These are phyloP conservation scores for Ciconia maguari DNA, from an alignment of 2,113 vertebrate species.

Conservation along the genomic window DNA sequence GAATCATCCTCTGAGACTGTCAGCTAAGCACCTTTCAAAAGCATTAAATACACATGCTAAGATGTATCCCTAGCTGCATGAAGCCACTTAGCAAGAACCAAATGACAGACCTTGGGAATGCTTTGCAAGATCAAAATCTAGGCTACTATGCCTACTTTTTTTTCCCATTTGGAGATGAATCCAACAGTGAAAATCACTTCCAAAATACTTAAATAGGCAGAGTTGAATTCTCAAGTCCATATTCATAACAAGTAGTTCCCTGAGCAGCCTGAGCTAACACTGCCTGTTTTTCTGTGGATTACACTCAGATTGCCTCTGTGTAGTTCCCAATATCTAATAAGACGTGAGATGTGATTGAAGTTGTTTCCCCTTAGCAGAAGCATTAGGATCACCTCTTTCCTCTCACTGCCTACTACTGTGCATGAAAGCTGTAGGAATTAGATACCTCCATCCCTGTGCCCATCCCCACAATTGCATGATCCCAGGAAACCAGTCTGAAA, in stretches of 20 bases:
- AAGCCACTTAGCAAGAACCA: slow-evolving; percentile 5
- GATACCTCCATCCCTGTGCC: background rate
- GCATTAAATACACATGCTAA: background rate
- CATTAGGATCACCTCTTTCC: background rate
- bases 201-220: background rate
- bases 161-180: background rate
- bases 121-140: background rate
- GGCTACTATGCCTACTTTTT: background rate
- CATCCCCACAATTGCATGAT: background rate
- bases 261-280: background rate
- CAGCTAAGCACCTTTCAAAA: slow-evolving; percentile 26
- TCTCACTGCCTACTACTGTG: background rate
- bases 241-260: background rate
- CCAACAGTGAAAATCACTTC: slow-evolving; percentile 2
- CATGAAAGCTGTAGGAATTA: background rate
- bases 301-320: background rate
- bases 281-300: background rate
- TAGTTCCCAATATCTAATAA: background rate
- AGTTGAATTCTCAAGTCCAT: background rate
- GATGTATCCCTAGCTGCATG: background rate
- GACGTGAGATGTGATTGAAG: background rate
- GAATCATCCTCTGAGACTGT: background rate
- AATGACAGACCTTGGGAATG: background rate
- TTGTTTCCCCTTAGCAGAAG: background rate
- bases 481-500: background rate